Evolutionary conservation across 2,888 invertebrate species (phyloP).

Genomic region (Anthophora plumipes): DNA sequence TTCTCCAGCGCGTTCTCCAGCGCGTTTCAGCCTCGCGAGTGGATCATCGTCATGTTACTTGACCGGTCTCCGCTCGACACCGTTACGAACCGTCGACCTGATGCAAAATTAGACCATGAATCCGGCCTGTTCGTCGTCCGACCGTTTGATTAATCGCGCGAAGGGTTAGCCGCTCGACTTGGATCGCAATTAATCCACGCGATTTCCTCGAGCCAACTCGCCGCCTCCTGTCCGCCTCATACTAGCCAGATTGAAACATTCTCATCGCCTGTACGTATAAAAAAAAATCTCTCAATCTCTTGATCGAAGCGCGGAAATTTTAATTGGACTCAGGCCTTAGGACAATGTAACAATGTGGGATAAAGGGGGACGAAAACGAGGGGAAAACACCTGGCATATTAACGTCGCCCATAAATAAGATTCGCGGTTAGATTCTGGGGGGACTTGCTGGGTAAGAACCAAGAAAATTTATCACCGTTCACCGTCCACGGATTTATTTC

Average conservation of each 20-base stretch:
- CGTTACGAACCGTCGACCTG: conserved; percentile 45
- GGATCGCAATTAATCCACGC: conserved; percentile 12
- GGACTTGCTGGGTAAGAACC: conserved; percentile 42
- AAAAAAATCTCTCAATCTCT: no score
- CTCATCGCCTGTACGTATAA: no score
- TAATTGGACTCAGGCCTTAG: conserved; percentile 11
- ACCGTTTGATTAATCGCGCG: conserved; percentile 47
- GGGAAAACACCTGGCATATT: conserved; percentile 32
- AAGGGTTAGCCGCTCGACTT: background rate
- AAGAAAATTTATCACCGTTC: conserved; percentile 49
- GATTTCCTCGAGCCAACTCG: background rate
- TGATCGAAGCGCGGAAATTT: background rate
- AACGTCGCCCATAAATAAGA: conserved; percentile 45
- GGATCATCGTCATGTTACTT: conserved; percentile 28
- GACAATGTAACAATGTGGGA: background rate
- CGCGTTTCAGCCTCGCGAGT: background rate
- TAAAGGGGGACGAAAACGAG: conserved; percentile 8
- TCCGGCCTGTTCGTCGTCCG: conserved; percentile 47
- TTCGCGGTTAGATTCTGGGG: conserved; percentile 14
- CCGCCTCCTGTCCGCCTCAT: no score
- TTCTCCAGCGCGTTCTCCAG: conserved; percentile 27
- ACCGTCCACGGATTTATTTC: conserved; percentile 38
- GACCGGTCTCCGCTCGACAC: conserved; percentile 31
- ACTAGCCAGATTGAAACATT: background rate
- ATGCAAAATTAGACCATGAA: conserved; percentile 63